These are phyloP conservation scores for Nomada goodeniana DNA, from an alignment of 2,888 invertebrate species.

Conservation along the genomic window DNA sequence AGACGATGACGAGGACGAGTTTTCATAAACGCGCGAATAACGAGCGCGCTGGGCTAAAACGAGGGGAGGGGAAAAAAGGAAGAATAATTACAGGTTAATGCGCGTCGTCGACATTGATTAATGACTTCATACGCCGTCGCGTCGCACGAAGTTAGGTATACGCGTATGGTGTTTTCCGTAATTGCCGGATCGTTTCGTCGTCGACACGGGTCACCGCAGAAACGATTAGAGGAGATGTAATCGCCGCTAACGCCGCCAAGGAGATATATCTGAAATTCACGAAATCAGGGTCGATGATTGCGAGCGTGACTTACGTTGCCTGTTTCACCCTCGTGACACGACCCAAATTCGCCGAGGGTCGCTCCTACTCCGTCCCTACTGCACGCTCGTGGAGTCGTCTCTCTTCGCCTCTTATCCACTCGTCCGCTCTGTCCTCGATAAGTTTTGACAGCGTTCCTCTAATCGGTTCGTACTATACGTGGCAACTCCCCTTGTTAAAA, in stretches of 20 bases:
- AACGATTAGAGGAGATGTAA: constrained; percentile 52
- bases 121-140: constrained; percentile 64
- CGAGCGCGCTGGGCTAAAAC: constrained; percentile 22
- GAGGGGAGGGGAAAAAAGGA: constrained; percentile 33
- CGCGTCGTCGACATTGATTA: constrained; percentile 65
- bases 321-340: constrained; percentile 63
- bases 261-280: constrained; percentile 60
- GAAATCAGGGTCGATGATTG: constrained; percentile 59
- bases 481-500: constrained; percentile 57
- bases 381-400: background rate
- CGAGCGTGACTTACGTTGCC: constrained; percentile 54
- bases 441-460: constrained; percentile 63
- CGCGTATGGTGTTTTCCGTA: constrained; percentile 61
- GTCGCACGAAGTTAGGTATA: constrained; percentile 32
- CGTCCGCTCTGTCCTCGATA: constrained; percentile 58
- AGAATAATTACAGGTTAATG: constrained; percentile 66
- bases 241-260: constrained; percentile 41
- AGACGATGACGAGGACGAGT: constrained; percentile 33
- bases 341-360: constrained; percentile 65
- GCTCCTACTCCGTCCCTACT: constrained; percentile 26
- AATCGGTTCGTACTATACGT: constrained; percentile 45
- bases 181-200: constrained; percentile 60
- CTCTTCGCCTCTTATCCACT: background rate
- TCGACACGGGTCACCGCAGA: constrained; percentile 49
- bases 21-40: constrained; percentile 53